phyloP scores from a whole-genome alignment of 2,113 vertebrate species.

The Centropristis striata region DNA sequence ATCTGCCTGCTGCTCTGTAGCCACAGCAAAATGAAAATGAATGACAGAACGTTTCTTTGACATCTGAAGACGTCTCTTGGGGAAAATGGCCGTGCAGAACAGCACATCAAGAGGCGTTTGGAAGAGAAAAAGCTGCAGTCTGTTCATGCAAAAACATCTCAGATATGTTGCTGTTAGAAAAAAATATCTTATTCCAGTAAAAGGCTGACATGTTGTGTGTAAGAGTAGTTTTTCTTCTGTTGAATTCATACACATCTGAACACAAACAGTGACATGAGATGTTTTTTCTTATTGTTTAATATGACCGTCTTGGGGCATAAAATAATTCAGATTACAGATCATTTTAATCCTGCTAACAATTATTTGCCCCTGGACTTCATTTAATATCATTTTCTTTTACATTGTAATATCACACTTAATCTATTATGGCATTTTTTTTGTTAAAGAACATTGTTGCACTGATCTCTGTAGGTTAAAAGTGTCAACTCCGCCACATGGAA shows the following conservation, averaged over 20 bases:
- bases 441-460: conserved; percentile 3
- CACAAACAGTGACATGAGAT: conserved; percentile 40
- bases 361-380: conserved; percentile 20
- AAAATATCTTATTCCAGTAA: not conserved
- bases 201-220: not conserved
- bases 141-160: conserved; percentile 41
- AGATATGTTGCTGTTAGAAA: not conserved
- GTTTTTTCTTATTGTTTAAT: conserved; percentile 40
- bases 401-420: conserved; percentile 27
- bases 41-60: conserved; percentile 54
- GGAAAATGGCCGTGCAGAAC: conserved; percentile 25
- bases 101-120: conserved; percentile 30
- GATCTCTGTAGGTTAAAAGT: conserved; percentile 1
- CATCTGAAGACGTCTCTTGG: conserved; percentile 56
- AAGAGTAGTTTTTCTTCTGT: conserved; percentile 17
- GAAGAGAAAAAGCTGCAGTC: conserved; percentile 21
- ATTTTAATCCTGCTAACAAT: conserved; percentile 27
- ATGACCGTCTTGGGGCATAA: conserved; percentile 24
- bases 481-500: not conserved
- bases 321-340: conserved; percentile 37
- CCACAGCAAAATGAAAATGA: conserved; percentile 64
- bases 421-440: conserved; percentile 10
- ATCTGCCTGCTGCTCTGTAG: conserved; percentile 57
- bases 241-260: conserved; percentile 42
- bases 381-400: not conserved